phyloP scores from a whole-genome alignment of 2,797 vertebrate genomes.

The Atherinosoma microstoma region DNA sequence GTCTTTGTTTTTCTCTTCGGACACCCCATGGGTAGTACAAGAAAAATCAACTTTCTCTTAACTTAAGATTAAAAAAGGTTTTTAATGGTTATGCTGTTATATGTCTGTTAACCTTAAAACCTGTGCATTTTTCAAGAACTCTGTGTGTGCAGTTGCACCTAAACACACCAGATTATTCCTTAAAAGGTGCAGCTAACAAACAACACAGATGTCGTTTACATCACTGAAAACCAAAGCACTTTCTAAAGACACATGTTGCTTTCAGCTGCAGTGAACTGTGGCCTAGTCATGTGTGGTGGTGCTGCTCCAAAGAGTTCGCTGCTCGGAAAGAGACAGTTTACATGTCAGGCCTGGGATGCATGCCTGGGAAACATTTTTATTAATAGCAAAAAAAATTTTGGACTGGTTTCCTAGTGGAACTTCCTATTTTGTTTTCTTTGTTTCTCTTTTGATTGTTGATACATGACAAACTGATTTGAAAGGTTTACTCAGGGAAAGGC shows the following conservation, averaged over 20 bases:
- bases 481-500: constrained; percentile 56
- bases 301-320: constrained; percentile 15
- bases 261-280: constrained; percentile 47
- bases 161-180: constrained; percentile 23
- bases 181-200: constrained; percentile 40
- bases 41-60: constrained; percentile 38
- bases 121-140: constrained; percentile 26
- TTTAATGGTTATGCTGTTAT: constrained; percentile 10
- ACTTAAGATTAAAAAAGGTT: constrained; percentile 25
- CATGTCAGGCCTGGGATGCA: constrained; percentile 16
- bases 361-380: constrained; percentile 30
- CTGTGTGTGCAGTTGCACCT: constrained; percentile 18
- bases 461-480: constrained; percentile 23
- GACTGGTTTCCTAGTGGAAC: neutral
- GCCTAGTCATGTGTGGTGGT: constrained; percentile 35
- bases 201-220: constrained; percentile 34
- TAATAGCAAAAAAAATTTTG: constrained; percentile 8
- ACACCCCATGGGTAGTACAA: constrained; percentile 7
- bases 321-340: constrained; percentile 49
- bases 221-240: constrained; percentile 62
- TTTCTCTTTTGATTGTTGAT: neutral
- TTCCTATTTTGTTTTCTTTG: constrained; percentile 11
- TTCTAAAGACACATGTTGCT: constrained; percentile 44
- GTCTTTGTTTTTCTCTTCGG: constrained; percentile 24
- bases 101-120: constrained; percentile 15